phyloP scores from a whole-genome alignment of 2,797 vertebrate species.

The Clamator glandarius region DNA sequence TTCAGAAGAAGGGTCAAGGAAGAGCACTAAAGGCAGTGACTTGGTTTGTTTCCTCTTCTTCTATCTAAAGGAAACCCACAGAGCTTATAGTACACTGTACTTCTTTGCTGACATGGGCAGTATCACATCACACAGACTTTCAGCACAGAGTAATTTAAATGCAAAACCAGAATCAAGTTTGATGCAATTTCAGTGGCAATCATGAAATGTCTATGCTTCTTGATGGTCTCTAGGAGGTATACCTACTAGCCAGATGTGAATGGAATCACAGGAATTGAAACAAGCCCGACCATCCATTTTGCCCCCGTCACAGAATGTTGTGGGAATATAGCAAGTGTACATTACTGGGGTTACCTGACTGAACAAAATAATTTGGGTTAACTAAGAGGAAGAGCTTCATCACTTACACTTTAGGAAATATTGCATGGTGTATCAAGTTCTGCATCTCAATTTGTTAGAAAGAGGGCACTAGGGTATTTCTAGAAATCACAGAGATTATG shows the following conservation, averaged over 20 bases:
- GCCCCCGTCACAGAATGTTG: not conserved
- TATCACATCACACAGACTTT: accelerated
- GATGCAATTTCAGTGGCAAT: not conserved
- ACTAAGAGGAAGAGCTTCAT: not conserved
- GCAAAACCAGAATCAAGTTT: not conserved
- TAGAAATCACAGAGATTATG: not conserved
- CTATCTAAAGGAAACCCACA: not conserved
- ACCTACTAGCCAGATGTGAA: not conserved
- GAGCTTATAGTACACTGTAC: not conserved
- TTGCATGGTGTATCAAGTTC: not conserved
- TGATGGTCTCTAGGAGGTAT: not conserved
- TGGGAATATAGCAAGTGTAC: not conserved
- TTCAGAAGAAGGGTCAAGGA: not conserved
- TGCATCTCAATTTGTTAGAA: not conserved
- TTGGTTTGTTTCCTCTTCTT: not conserved
- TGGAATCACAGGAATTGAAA: not conserved
- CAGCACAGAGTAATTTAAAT: not conserved
- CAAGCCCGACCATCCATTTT: not conserved
- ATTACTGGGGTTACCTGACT: not conserved
- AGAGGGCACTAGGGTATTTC: not conserved
- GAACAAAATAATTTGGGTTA: not conserved
- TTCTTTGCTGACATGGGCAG: not conserved
- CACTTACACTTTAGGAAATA: not conserved
- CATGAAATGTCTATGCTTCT: not conserved
- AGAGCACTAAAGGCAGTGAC: not conserved